Conservation (phyloP, 2,888 invertebrate species). For the Lacanobia wlatinum region DNA sequence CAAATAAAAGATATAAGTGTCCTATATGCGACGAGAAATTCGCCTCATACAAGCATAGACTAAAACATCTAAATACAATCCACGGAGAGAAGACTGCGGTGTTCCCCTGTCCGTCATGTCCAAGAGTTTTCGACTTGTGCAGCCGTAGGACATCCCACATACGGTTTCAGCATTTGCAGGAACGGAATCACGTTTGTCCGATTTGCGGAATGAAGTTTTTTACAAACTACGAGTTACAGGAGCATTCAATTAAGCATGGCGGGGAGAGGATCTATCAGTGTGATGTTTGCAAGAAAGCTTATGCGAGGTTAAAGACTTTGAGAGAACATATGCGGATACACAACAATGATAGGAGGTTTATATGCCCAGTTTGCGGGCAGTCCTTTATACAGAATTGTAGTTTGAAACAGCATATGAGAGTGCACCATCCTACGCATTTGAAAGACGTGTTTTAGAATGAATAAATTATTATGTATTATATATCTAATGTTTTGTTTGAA, state of each 20-base stretch:
- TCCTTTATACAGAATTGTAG: conserved; percentile 87
- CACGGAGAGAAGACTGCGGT: conserved; percentile 85
- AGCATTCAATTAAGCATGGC: conserved; percentile 90
- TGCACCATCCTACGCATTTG: conserved; percentile 83
- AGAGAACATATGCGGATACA: conserved; percentile 88
- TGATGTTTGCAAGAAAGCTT: conserved; percentile 88
- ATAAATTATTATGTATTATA: conserved; percentile 36
- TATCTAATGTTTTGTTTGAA: conserved; percentile 16
- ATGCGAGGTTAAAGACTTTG: conserved; percentile 86
- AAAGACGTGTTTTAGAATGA: conserved; percentile 69
- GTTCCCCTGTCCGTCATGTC: conserved; percentile 85
- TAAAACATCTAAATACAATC: conserved; percentile 82
- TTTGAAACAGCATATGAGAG: conserved; percentile 85
- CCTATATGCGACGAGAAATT: conserved; percentile 88
- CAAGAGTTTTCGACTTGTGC: conserved; percentile 84
- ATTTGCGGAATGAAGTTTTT: conserved; percentile 90
- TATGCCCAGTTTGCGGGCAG: conserved; percentile 84
- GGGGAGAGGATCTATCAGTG: conserved; percentile 90
- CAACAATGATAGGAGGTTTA: conserved; percentile 84
- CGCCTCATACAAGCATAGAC: conserved; percentile 83
- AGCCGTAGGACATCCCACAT: conserved; percentile 85
- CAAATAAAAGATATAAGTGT: conserved; percentile 86
- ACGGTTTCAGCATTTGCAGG: conserved; percentile 85
- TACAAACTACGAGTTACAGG: conserved; percentile 89
- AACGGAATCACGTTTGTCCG: conserved; percentile 86